These are phyloP conservation scores for Steinernema scapterisci DNA, from an alignment of 2,888 invertebrate genomes.

Conservation along the genomic window DNA sequence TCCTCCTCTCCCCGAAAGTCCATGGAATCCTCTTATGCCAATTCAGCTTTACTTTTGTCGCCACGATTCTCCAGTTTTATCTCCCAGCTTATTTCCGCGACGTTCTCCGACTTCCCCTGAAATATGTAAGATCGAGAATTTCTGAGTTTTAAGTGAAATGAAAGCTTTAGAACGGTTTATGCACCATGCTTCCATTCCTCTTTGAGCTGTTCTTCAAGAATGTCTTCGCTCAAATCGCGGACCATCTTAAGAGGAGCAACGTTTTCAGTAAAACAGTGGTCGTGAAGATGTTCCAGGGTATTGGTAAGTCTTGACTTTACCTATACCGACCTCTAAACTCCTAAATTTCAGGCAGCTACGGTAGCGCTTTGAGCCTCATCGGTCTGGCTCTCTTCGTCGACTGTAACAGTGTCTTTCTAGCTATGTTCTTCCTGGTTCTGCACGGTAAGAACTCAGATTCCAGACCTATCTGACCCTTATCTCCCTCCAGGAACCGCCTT, in stretches of 20 bases:
- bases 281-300: constrained; percentile 18
- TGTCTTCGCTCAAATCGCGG: constrained; percentile 13
- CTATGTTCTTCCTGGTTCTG: not conserved
- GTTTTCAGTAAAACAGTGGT: not conserved
- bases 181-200: constrained; percentile 30
- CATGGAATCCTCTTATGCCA: constrained; percentile 34
- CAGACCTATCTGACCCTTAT: not conserved
- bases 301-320: not conserved
- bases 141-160: not conserved
- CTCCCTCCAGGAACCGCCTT: not conserved
- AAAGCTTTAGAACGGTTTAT: constrained; percentile 12
- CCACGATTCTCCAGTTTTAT: constrained; percentile 46
- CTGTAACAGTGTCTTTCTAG: not conserved
- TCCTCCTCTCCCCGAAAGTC: constrained; percentile 33
- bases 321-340: not conserved
- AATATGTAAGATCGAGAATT: constrained; percentile 39
- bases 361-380: not conserved
- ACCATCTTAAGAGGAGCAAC: constrained; percentile 2
- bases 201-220: constrained; percentile 17
- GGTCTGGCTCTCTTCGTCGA: constrained; percentile 1
- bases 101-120: constrained; percentile 46
- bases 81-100: constrained; percentile 52
- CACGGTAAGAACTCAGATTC: not conserved
- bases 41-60: constrained; percentile 45
- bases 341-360: not conserved